These are phyloP conservation scores for Athripsodes cinereus DNA, from an alignment of 2,888 invertebrate genomes.

Conservation along the genomic window DNA sequence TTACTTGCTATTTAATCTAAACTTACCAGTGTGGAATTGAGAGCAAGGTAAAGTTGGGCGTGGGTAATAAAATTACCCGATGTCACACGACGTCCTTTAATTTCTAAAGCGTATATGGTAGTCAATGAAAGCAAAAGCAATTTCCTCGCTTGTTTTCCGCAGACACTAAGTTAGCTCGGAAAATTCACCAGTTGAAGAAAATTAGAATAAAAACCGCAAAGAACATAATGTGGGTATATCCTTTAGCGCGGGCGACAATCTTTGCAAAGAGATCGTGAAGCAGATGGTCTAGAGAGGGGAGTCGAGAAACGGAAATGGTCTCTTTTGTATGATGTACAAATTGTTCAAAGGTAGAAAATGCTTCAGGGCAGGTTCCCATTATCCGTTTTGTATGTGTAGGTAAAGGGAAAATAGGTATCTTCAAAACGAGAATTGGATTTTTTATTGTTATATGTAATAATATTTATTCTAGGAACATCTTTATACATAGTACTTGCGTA, in stretches of 20 bases:
- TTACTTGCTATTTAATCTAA: too few relatives aligned
- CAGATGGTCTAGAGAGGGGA: conserved; percentile 21
- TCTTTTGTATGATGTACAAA: conserved; percentile 25
- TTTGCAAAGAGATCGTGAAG: conserved; percentile 11
- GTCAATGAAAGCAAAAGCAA: conserved; percentile 21
- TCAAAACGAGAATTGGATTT: not conserved
- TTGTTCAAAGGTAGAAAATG: conserved; percentile 25
- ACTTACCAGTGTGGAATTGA: too few relatives aligned
- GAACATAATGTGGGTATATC: conserved; percentile 23
- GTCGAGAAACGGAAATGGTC: conserved; percentile 26
- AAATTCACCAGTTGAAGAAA: conserved; percentile 18
- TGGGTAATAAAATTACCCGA: too few relatives aligned
- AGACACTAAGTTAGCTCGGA: conserved; percentile 9
- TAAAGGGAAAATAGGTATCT: not conserved
- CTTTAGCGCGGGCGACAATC: conserved; percentile 23
- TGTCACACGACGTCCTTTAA: too few relatives aligned
- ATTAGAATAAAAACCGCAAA: conserved; percentile 9
- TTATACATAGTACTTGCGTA: too few relatives aligned
- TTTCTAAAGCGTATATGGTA: too few relatives aligned
- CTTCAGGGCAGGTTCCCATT: conserved; percentile 9
- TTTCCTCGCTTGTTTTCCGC: conserved; percentile 20
- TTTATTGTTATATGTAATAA: not conserved
- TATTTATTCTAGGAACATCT: too few relatives aligned
- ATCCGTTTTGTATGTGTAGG: not conserved
- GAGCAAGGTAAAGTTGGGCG: too few relatives aligned